These are phyloP conservation scores for Coelogynopora nodosa DNA, from an alignment of 2,888 invertebrate species.

Conservation along the genomic window DNA sequence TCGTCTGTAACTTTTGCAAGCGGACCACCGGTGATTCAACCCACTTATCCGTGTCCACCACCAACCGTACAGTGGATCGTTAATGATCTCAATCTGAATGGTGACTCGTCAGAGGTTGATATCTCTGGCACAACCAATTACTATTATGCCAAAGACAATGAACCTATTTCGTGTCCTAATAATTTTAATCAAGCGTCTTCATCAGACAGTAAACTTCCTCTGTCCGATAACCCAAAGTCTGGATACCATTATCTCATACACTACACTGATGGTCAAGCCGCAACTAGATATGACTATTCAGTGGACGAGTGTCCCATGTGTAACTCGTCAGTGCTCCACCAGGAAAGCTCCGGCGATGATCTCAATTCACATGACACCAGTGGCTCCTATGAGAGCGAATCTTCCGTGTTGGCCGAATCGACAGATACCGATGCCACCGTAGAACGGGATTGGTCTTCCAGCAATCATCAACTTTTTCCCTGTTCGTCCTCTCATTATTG, in stretches of 20 bases:
- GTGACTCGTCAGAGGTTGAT: not conserved
- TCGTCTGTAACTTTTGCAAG: not conserved
- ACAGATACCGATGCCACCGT: not conserved
- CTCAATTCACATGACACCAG: not conserved
- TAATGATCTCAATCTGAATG: not conserved
- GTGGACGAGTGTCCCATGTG: slow-evolving; percentile 5
- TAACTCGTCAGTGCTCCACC: not conserved
- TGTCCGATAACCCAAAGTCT: not conserved
- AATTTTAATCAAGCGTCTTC: not conserved
- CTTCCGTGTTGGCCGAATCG: not conserved
- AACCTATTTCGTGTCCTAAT: not conserved
- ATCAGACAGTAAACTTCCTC: not conserved
- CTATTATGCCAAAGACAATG: not conserved
- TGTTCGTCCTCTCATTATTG: not conserved
- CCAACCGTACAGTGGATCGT: not conserved
- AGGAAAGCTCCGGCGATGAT: not conserved
- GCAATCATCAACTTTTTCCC: not conserved
- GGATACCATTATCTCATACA: not conserved
- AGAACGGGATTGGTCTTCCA: not conserved
- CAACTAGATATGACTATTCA: not conserved
- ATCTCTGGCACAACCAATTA: not conserved
- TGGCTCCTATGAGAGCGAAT: not conserved
- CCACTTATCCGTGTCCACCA: too few relatives aligned
- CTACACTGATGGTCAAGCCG: not conserved
- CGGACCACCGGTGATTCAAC: not conserved